Evolutionary conservation across 1,140 invertebrate species (phyloP).

Genomic region (Sarcophaga peregrina): DNA sequence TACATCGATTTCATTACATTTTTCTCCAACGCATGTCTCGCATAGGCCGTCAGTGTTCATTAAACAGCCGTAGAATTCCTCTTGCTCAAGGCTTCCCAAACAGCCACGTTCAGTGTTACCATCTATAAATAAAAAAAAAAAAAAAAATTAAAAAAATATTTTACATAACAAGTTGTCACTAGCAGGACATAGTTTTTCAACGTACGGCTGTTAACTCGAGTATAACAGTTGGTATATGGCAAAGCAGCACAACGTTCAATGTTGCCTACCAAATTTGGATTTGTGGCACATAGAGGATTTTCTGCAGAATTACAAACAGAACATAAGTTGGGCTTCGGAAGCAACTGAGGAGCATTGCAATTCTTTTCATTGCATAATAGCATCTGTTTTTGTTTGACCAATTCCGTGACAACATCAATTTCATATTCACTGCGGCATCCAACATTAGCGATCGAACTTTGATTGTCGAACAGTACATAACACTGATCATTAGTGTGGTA

Average conservation of each 20-base stretch:
- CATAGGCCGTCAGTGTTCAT: constrained; percentile 50
- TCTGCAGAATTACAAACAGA: constrained; percentile 50
- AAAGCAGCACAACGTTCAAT: constrained; percentile 48
- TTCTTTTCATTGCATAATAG: constrained; percentile 53
- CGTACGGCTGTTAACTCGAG: constrained; percentile 42
- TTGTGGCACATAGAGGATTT: constrained; percentile 56
- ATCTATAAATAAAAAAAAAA: constrained; percentile 10
- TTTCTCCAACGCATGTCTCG: constrained; percentile 50
- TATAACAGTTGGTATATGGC: constrained; percentile 57
- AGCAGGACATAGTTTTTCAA: background rate
- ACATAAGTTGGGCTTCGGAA: constrained; percentile 51
- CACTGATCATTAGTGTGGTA: constrained; percentile 55
- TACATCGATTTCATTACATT: constrained; percentile 56
- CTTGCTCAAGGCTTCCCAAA: constrained; percentile 47
- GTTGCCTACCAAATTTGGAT: constrained; percentile 54
- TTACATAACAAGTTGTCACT: background rate
- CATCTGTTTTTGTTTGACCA: constrained; percentile 54
- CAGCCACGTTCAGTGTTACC: constrained; percentile 56
- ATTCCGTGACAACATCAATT: constrained; percentile 49
- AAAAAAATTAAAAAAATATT: constrained; percentile 15
- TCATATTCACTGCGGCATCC: constrained; percentile 61
- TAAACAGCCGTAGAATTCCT: constrained; percentile 54
- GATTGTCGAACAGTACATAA: constrained; percentile 52
- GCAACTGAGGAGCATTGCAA: constrained; percentile 49
- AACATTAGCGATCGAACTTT: constrained; percentile 49